A percentile compares a stretch with the other conserved stretches of the same genome.
Conservation (phyloP, 2,797 vertebrate species). For the Poecilia gillii region DNA sequence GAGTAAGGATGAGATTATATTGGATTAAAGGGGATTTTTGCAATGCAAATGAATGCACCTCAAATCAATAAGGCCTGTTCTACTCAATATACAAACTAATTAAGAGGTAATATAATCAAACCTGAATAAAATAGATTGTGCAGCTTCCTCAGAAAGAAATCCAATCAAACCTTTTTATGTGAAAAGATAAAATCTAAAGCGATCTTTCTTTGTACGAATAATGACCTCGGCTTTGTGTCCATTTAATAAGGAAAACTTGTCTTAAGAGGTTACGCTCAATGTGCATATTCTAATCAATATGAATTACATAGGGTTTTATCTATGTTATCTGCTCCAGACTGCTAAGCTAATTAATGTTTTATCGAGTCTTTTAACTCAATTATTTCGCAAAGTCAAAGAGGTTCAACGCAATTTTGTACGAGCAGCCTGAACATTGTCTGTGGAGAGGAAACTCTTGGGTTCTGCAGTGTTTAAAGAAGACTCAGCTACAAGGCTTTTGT, state of each 20-base stretch:
- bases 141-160: slow-evolving; percentile 84
- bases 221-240: slow-evolving; percentile 86
- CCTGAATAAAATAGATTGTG: slow-evolving; percentile 83
- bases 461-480: slow-evolving; percentile 37
- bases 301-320: slow-evolving; percentile 90
- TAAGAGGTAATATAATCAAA: slow-evolving; percentile 89
- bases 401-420: slow-evolving; percentile 81
- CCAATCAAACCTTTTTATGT: slow-evolving; percentile 89
- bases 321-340: slow-evolving; percentile 87
- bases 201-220: slow-evolving; percentile 86
- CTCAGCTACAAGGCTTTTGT: neutral
- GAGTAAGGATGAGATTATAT: slow-evolving; percentile 86
- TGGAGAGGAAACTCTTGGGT: slow-evolving; percentile 37
- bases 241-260: slow-evolving; percentile 88
- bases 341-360: slow-evolving; percentile 90
- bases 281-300: slow-evolving; percentile 90
- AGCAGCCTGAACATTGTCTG: slow-evolving; percentile 56
- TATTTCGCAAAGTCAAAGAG: slow-evolving; percentile 87
- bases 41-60: slow-evolving; percentile 87
- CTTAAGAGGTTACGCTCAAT: slow-evolving; percentile 87
- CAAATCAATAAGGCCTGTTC: slow-evolving; percentile 86
- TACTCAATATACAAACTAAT: slow-evolving; percentile 90
- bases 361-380: slow-evolving; percentile 90
- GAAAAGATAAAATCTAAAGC: slow-evolving; percentile 88
- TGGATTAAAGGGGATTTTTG: slow-evolving; percentile 87